phyloP scores from a whole-genome alignment of 1,140 invertebrate species.

The Drosophila arizonae region DNA sequence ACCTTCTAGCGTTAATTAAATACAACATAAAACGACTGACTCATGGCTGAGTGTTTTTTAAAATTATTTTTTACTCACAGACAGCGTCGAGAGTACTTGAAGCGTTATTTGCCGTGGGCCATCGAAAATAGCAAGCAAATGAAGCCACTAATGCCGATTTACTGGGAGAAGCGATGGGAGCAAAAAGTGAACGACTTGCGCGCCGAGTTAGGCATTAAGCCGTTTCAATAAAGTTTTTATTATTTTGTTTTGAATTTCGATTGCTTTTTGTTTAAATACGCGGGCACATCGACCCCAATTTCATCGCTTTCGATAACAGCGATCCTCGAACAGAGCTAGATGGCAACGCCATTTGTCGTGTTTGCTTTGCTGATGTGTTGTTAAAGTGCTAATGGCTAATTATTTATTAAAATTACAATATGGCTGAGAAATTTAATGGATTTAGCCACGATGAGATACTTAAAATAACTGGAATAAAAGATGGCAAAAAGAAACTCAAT shows the following conservation, averaged over 20 bases:
- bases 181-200: slow-evolving; percentile 92
- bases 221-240: slow-evolving; percentile 59
- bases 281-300: slow-evolving; percentile 8
- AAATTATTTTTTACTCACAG: slow-evolving; percentile 83
- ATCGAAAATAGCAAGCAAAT: slow-evolving; percentile 90
- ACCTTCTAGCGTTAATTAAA: slow-evolving; percentile 28
- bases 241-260: slow-evolving; percentile 26
- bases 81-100: slow-evolving; percentile 91
- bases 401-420: slow-evolving; percentile 49
- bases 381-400: slow-evolving; percentile 57
- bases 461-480: slow-evolving; percentile 68
- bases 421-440: slow-evolving; percentile 82
- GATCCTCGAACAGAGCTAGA: slow-evolving; percentile 1
- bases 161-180: slow-evolving; percentile 97
- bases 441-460: slow-evolving; percentile 83
- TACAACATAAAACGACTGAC: neutral
- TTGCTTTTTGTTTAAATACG: slow-evolving; percentile 3
- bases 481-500: slow-evolving; percentile 23
- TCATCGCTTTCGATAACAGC: slow-evolving; percentile 24
- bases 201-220: slow-evolving; percentile 88
- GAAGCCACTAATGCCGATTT: slow-evolving; percentile 89
- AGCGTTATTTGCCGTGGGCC: slow-evolving; percentile 94
- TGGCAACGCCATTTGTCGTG: slow-evolving; percentile 39
- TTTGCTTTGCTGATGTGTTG: slow-evolving; percentile 66
- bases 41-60: no score